Base-by-base conservation (phyloP, 2,113 vertebrate genomes). In the Phyllostomus hastatus region DNA sequence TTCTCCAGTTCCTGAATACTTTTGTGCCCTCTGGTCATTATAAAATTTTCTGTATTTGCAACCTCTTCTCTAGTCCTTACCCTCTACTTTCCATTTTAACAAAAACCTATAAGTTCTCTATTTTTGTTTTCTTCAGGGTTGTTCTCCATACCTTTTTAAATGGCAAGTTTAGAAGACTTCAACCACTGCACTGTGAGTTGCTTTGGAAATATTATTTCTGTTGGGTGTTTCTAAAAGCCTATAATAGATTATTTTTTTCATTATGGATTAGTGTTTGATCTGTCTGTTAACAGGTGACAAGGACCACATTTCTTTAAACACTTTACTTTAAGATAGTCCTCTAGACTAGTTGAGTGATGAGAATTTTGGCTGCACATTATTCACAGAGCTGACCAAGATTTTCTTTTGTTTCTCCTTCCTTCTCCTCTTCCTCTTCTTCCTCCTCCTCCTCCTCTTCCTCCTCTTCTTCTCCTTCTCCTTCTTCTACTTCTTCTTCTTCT, bases 91-190 rank as follows among this genome's bases (percentile, higher is more conserved):
- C 88, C 12, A 78, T 52, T 72, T 52, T 19, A 82, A 76, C 22
- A 92, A 11, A 92, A 73, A 76, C 10, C 33, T 59, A 76, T 41
- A 76, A 48, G 41, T 31, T 50, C 24, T 41, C 41, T 64, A 28
- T 22, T 64, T 64, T 64, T 15, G 3, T 48, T 31, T 11, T 2
- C 6, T 31, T 11, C 22, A 35, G 0, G 1, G 3, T 50, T 14
- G 9, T 85, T 11, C 35, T 38, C 31, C 83, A 16, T 20, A 33
- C 14, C 28, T 69, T 95, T 83, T 50, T 33, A 92, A 83, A 43
- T 50, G 15, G 22, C 35, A 54, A 59, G 35, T 82, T 88, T 38
- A 50, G 82, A 76, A 83, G 14, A 48, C 87, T 57, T 88, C 12
- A 72, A 92, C 3, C 14, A 59, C 3, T 57, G 19, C n/a, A 59